phyloP scores from a whole-genome alignment of 2,113 vertebrate genomes.

The Origma solitaria region DNA sequence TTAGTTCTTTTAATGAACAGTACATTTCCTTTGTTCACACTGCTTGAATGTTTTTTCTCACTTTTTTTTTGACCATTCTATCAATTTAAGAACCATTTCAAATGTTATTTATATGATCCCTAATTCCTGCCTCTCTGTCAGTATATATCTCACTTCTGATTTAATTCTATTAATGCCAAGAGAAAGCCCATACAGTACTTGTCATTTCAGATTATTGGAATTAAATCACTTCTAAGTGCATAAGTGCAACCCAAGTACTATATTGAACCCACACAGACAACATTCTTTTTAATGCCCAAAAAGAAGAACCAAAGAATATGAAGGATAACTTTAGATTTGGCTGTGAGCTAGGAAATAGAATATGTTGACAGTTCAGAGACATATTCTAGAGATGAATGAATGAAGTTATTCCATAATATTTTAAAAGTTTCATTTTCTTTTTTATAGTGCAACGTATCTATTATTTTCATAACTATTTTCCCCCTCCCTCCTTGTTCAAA shows the following conservation, averaged over 20 bases:
- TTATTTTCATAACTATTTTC: not conserved
- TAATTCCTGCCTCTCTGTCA: slow-evolving; percentile 14
- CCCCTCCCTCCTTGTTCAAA: not conserved
- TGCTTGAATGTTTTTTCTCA: not conserved
- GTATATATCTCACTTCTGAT: not conserved
- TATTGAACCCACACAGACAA: not conserved
- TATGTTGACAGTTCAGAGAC: not conserved
- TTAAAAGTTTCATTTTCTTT: not conserved
- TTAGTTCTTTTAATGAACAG: not conserved
- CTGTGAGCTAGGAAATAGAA: not conserved
- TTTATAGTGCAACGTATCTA: not conserved
- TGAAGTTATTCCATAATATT: not conserved
- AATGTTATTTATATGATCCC: slow-evolving; percentile 3
- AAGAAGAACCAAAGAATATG: not conserved
- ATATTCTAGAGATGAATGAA: not conserved
- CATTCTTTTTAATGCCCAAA: not conserved
- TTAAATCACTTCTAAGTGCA: slow-evolving; percentile 8
- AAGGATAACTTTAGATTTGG: not conserved
- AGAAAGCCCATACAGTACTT: not conserved
- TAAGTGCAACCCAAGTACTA: not conserved
- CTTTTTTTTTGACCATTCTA: not conserved
- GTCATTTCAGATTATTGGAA: slow-evolving; percentile 33
- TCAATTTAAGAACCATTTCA: slow-evolving; percentile 37
- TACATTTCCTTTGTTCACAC: not conserved
- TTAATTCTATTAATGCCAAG: slow-evolving; percentile 37